Evolutionary conservation across 1,140 invertebrate species (phyloP).

Genomic region (Ditylenchus dipsaci): DNA sequence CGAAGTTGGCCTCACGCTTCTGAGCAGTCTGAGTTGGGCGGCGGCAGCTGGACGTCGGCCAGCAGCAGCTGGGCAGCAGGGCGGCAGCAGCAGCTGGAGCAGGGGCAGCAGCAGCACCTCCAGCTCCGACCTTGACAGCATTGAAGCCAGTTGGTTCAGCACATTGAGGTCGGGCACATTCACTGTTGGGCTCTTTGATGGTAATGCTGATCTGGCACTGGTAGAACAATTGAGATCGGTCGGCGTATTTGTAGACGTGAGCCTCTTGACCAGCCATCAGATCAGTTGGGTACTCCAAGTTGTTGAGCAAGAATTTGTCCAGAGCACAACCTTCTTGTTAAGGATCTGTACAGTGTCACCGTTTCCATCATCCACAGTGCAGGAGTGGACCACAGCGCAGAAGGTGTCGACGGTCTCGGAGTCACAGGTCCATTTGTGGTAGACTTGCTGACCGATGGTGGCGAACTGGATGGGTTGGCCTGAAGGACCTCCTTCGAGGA

Average conservation of each 20-base stretch:
- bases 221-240: conserved; percentile 57
- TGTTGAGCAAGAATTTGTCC: conserved; percentile 57
- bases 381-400: conserved; percentile 57
- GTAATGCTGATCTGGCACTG: conserved; percentile 58
- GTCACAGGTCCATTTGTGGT: conserved; percentile 59
- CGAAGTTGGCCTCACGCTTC: conserved; percentile 43
- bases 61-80: conserved; percentile 5
- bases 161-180: conserved; percentile 55
- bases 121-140: conserved; percentile 45
- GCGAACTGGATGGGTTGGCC: conserved; percentile 57
- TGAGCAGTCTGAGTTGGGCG: conserved; percentile 48
- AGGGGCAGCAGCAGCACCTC: conserved; percentile 14
- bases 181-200: conserved; percentile 55
- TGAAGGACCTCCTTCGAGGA: conserved; percentile 56
- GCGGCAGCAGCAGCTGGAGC: conserved; percentile 17
- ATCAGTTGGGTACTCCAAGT: conserved; percentile 57
- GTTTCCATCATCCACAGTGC: conserved; percentile 57
- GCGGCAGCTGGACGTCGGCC: neutral
- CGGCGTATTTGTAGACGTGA: conserved; percentile 59
- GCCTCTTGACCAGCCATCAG: conserved; percentile 57
- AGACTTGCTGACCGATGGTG: conserved; percentile 58
- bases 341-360: conserved; percentile 58
- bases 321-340: conserved; percentile 56
- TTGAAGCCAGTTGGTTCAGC: conserved; percentile 54
- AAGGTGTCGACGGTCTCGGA: conserved; percentile 57